phyloP scores from a whole-genome alignment of 2,113 vertebrate genomes.

The Chamaetylas fuelleborni region DNA sequence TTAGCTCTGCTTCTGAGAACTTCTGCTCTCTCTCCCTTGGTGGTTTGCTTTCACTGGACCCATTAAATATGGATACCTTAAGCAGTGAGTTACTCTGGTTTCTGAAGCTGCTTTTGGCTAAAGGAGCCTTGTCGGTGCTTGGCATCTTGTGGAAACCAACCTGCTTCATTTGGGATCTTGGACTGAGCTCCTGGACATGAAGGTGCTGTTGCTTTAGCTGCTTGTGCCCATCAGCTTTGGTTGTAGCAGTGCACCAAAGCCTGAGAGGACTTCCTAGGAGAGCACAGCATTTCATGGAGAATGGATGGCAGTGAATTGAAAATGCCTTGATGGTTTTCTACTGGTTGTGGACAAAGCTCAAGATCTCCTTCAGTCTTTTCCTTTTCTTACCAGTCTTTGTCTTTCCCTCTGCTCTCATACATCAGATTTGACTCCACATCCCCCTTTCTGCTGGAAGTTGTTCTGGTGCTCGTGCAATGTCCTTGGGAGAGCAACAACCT shows the following conservation, averaged over 20 bases:
- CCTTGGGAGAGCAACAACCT: neutral
- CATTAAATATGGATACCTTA: neutral
- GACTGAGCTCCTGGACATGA: neutral
- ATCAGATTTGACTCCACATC: neutral
- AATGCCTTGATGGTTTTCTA: neutral
- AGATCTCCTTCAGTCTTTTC: neutral
- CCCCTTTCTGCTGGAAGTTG: neutral
- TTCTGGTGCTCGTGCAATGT: neutral
- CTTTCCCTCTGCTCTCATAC: neutral
- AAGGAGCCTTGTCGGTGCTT: neutral
- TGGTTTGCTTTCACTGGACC: neutral
- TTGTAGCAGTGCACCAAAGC: neutral
- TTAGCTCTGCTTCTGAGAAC: neutral
- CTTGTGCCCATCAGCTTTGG: neutral
- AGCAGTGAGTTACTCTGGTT: neutral
- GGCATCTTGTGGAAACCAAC: neutral
- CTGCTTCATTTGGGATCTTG: neutral
- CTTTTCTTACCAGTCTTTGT: neutral
- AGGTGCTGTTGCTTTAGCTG: neutral
- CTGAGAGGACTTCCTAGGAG: neutral
- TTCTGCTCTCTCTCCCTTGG: neutral
- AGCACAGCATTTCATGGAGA: neutral
- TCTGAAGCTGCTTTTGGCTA: neutral
- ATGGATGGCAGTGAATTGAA: neutral
- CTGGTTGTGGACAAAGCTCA: neutral